Conservation (phyloP, 2,888 invertebrate genomes). For the Luperina nickerlii region DNA sequence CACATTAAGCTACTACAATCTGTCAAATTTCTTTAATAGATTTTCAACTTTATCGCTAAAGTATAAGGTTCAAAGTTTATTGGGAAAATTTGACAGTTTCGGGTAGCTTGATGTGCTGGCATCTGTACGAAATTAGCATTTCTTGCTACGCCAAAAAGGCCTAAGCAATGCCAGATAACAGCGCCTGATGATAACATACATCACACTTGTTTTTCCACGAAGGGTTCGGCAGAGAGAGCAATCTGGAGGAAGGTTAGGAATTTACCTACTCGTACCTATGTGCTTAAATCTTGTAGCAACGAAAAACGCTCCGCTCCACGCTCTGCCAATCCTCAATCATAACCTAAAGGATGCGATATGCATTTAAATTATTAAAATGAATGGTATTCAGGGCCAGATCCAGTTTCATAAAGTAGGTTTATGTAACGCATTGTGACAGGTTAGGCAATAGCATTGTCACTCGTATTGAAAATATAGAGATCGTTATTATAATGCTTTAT, state of each 20-base stretch:
- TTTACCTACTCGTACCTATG: too few relatives aligned
- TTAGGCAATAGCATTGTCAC: constrained; percentile 55
- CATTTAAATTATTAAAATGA: constrained; percentile 49
- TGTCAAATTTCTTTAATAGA: too few relatives aligned
- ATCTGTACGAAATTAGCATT: too few relatives aligned
- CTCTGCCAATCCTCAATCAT: background rate
- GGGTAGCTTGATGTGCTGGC: too few relatives aligned
- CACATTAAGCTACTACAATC: too few relatives aligned
- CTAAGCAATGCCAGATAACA: too few relatives aligned
- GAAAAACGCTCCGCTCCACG: constrained; percentile 1
- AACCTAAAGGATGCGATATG: constrained; percentile 37
- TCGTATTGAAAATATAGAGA: constrained; percentile 23
- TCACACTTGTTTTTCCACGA: background rate
- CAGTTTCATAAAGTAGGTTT: constrained; percentile 71
- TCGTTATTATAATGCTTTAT: constrained; percentile 18
- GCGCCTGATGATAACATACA: too few relatives aligned
- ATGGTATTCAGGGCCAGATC: constrained; percentile 58
- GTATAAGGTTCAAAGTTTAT: too few relatives aligned
- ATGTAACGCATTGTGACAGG: constrained; percentile 68
- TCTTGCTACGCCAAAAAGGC: too few relatives aligned
- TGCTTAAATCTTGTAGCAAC: background rate
- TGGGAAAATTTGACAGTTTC: too few relatives aligned
- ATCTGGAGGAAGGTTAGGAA: background rate
- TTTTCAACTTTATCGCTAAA: too few relatives aligned
- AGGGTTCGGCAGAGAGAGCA: background rate